Evolutionary conservation across 2,113 vertebrate species (phyloP), one percentile per base, ranked within the genome.

Genomic region (Nibea albiflora): DNA sequence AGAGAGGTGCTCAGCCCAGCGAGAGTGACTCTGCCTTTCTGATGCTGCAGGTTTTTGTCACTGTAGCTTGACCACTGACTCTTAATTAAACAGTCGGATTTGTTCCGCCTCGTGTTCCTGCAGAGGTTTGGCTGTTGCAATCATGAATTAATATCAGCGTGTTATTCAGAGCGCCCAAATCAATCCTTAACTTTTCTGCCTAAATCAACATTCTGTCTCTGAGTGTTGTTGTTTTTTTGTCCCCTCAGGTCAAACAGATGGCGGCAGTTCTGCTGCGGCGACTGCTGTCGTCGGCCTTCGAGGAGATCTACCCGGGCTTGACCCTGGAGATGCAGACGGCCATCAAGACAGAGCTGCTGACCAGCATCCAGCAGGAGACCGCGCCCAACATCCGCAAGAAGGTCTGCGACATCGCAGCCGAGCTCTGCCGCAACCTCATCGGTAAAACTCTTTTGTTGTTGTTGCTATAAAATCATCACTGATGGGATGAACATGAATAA

Each of bases 391-490:
- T 99, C 94, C 97, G 98, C 88, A 98, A 97, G 88, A 99, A 99
- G 93, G 93, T 98, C 73, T 98, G 97, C 93, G 98, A 99, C 79
- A 97, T 99, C 20, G 98, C 97, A 16, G 98, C 98, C 1, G 98
- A 99, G 89, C 93, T 99, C 65, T 95, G 96, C 71, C 96, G 98
- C 85, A 99, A 99, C 90, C 95, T 99, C 89, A 96, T 99, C 67
- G 98, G 98, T 99, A 86, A 80, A 46, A 6, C 17, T 46, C 2
- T 1, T 16, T 66, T 24, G 31, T 15, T 11, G 31, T 15, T 11
- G 12, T 46, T 46, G 11, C 14, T 46, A 12, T 46, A 46, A 46
- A 46, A 46, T 9, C 5, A 12, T 46, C 14, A 12, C 26, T 10
- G 2, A 14, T 61, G 0, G 5, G 4, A 47, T 42, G 2, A 28